Conservation (phyloP, 2,888 invertebrate genomes). For the Drosophila buzzatii region DNA sequence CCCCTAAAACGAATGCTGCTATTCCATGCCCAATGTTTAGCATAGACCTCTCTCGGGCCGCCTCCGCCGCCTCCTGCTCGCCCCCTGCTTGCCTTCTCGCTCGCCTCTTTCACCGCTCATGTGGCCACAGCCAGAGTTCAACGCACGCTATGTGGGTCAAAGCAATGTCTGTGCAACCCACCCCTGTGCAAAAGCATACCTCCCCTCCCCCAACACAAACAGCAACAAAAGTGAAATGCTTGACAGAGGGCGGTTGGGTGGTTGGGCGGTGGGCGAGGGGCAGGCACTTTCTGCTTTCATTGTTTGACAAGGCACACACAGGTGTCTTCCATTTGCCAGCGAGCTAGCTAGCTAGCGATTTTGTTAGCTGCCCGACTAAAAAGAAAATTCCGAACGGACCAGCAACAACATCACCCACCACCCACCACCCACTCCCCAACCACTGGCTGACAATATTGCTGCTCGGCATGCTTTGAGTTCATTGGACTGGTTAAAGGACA, state of each 20-base stretch:
- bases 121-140: slow-evolving; percentile 73
- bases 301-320: slow-evolving; percentile 76
- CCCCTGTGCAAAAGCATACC: slow-evolving; percentile 1
- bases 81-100: neutral
- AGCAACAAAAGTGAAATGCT: slow-evolving; percentile 70
- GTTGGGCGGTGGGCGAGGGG: neutral
- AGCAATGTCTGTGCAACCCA: slow-evolving; percentile 83
- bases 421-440: too few relatives aligned
- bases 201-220: slow-evolving; percentile 23
- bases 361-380: slow-evolving; percentile 22
- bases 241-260: slow-evolving; percentile 8
- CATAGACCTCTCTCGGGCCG: slow-evolving; percentile 29
- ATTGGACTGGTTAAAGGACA: slow-evolving; percentile 73
- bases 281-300: slow-evolving; percentile 25
- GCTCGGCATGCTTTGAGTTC: slow-evolving; percentile 63
- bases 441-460: slow-evolving; percentile 29
- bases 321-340: slow-evolving; percentile 70
- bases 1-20: slow-evolving; percentile 65
- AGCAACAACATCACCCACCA: neutral
- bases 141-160: slow-evolving; percentile 84
- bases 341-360: slow-evolving; percentile 50
- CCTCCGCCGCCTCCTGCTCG: too few relatives aligned
- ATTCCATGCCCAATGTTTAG: slow-evolving; percentile 10
- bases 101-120: slow-evolving; percentile 19
- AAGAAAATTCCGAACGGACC: neutral